phyloP scores from a whole-genome alignment of 2,113 vertebrate genomes.

The Coregonus clupeaformis region DNA sequence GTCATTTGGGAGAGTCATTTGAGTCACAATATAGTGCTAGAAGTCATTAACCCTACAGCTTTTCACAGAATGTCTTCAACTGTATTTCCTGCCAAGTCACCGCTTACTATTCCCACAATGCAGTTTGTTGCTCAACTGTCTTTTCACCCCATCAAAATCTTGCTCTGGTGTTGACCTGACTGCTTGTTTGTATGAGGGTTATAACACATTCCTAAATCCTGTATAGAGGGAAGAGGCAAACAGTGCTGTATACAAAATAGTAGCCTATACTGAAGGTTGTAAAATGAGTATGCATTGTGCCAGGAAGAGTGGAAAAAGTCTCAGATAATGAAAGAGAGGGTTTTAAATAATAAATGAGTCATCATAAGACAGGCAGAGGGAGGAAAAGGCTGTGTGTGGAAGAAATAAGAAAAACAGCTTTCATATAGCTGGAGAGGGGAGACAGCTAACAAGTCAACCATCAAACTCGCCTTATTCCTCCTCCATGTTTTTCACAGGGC shows the following conservation, averaged over 20 bases:
- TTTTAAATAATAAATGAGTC: conserved; percentile 30
- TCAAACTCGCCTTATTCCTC: neutral
- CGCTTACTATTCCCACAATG: neutral
- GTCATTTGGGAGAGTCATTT: neutral
- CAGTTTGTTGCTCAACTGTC: neutral
- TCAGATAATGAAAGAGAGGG: neutral
- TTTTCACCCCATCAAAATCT: neutral
- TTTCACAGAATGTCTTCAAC: neutral
- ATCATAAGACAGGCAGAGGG: conserved; percentile 36
- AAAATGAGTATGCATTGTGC: neutral
- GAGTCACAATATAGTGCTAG: neutral
- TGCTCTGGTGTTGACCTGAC: neutral
- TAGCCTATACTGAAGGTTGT: neutral
- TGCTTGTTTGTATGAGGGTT: neutral
- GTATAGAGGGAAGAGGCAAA: conserved; percentile 18
- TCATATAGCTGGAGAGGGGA: conserved; percentile 1
- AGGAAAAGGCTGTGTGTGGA: conserved; percentile 30
- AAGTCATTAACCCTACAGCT: neutral
- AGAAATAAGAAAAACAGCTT: conserved; percentile 11
- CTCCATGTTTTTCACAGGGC: neutral
- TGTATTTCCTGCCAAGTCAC: neutral
- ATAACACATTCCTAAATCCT: too few relatives aligned
- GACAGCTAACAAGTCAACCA: neutral
- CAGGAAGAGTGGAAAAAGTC: neutral
- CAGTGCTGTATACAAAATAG: conserved; percentile 22